Evolutionary conservation across 2,113 vertebrate species (phyloP).

Genomic region (Synchiropus splendidus): DNA sequence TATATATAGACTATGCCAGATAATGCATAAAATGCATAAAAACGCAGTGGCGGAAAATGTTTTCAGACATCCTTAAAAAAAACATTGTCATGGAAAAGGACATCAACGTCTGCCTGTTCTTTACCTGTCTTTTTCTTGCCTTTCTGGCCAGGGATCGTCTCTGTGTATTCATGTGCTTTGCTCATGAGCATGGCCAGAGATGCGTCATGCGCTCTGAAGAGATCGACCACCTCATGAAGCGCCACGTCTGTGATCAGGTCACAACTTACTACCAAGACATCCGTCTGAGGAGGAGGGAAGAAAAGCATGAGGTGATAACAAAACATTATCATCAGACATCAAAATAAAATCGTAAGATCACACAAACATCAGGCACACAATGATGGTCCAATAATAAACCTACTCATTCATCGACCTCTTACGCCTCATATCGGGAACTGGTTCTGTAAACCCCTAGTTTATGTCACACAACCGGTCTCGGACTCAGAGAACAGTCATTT

Average conservation of each 20-base stretch:
- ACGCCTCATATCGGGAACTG: too few species aligned
- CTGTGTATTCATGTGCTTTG: constrained; percentile 78
- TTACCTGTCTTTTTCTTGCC: constrained; percentile 91
- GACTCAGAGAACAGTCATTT: too few species aligned
- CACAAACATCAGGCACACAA: too few species aligned
- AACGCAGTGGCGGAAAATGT: not conserved
- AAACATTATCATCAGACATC: not conserved
- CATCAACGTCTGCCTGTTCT: not conserved
- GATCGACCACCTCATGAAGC: constrained; percentile 91
- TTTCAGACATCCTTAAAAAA: not conserved
- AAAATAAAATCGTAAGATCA: too few species aligned
- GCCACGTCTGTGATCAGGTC: constrained; percentile 93
- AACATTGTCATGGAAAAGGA: not conserved
- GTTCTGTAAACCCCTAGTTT: too few species aligned
- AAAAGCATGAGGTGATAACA: not conserved
- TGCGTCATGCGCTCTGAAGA: constrained; percentile 89
- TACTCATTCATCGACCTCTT: too few species aligned
- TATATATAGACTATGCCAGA: too few species aligned
- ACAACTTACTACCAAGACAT: constrained; percentile 89
- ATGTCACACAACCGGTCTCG: too few species aligned
- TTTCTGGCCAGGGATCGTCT: constrained; percentile 88
- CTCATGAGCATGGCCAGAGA: constrained; percentile 93
- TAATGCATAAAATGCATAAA: too few species aligned
- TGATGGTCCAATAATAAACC: too few species aligned
- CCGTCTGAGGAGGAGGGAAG: constrained; percentile 68